These are phyloP conservation scores for Poeciliopsis presidionis DNA, from an alignment of 2,797 vertebrate species.

Conservation along the genomic window DNA sequence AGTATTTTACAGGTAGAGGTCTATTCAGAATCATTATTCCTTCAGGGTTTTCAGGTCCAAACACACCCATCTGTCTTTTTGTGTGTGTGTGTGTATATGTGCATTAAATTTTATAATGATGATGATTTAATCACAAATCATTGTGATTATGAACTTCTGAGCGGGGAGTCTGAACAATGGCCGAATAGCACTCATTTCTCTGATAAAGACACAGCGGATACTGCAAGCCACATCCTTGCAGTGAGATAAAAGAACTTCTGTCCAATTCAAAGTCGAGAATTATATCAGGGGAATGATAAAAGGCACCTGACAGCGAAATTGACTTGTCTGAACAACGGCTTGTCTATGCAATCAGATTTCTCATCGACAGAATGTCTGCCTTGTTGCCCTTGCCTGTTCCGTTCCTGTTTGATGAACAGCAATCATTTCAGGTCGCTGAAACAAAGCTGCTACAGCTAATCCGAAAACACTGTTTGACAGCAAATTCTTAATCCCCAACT, in stretches of 20 bases:
- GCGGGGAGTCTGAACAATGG: constrained; percentile 6
- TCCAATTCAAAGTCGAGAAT: constrained; percentile 34
- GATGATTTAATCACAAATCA: constrained; percentile 26
- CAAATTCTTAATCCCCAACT: constrained; percentile 24
- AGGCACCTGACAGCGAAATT: constrained; percentile 19
- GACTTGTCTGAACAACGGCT: constrained; percentile 16
- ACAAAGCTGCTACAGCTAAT: constrained; percentile 44
- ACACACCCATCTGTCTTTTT: constrained; percentile 32
- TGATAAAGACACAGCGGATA: neutral
- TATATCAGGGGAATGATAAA: constrained; percentile 14
- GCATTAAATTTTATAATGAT: neutral
- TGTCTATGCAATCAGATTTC: constrained; percentile 19
- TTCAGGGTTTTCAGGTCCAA: constrained; percentile 14
- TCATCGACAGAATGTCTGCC: constrained; percentile 27
- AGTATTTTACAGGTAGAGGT: constrained; percentile 18
- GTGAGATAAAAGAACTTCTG: constrained; percentile 13
- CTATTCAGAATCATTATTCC: constrained; percentile 38
- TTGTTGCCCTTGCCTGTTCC: constrained; percentile 11
- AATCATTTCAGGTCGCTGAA: constrained; percentile 34
- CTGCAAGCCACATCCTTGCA: neutral
- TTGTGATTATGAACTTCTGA: neutral
- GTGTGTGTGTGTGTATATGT: neutral
- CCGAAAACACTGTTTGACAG: constrained; percentile 9
- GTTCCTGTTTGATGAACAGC: constrained; percentile 36
- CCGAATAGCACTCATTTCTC: neutral